Evolutionary conservation across 2,113 vertebrate species (phyloP), one percentile per base, ranked within the genome.

Genomic region (Ctenomys sociabilis): DNA sequence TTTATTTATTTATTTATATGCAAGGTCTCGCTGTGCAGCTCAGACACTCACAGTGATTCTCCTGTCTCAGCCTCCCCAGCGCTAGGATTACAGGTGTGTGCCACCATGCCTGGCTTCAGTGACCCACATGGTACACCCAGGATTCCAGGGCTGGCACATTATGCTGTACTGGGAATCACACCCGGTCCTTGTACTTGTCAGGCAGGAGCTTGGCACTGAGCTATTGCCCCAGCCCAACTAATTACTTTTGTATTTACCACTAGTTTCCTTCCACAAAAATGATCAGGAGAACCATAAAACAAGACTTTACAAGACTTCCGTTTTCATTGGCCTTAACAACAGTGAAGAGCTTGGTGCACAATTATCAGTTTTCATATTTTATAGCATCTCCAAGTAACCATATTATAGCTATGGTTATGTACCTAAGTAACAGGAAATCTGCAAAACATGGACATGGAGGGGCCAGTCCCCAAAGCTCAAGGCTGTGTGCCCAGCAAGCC

Each of bases 241-340:
- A 4, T 84, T 54, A 3, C 43, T 87, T 90, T 59, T 85, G 21
- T 80, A 22, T 94, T 75, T 77, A 21, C 63, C 19, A 43, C 24
- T 24, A 57, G 54, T 85, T 75, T 21, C 70, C 30, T 21, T 75
- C 61, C 82, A 61, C 61, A 84, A 10, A 66, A 75, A 66, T 82
- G 66, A 66, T 35, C 63, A 26, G 13, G 40, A 78, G 70, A 88
- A 85, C 64, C 4, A 0, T 82, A 35, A 37, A 0, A 30, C 0
- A 80, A 0, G 37, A 37, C 40, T 45, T 77, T 45, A 28, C 37
- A 75, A 78, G 73, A 40, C 37, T 82, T 57, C 16, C 6, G 0
- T 68, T 97, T 88, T 72, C n/a, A 26, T 59, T 70, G 11, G 61
- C 77, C 89, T 64, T 84, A 12, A 13, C 70, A 90, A 40, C 21